Evolutionary conservation across 2,797 vertebrate species (phyloP).

Genomic region (Macroramphosus scolopax): DNA sequence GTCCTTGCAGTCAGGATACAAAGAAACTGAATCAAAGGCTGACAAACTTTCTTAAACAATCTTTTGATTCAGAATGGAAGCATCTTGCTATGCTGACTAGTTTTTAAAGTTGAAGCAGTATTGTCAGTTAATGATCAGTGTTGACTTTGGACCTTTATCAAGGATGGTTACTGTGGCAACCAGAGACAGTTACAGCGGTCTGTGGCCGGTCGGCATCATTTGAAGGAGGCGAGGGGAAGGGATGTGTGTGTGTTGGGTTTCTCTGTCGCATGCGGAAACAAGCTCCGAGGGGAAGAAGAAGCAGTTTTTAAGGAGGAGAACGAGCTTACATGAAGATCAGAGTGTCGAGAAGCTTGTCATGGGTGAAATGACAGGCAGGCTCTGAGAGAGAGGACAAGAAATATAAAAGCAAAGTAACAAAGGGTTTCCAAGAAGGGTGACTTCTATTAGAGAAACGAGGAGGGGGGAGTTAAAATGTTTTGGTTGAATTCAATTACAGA

Average conservation of each 20-base stretch:
- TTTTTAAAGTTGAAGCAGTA: slow-evolving; percentile 17
- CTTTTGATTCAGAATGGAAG: slow-evolving; percentile 5
- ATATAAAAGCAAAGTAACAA: slow-evolving; percentile 36
- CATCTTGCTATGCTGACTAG: slow-evolving; percentile 5
- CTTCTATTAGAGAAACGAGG: slow-evolving; percentile 26
- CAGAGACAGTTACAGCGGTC: slow-evolving; percentile 40
- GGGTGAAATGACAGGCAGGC: slow-evolving; percentile 32
- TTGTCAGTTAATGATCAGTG: slow-evolving; percentile 31
- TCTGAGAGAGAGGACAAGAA: slow-evolving; percentile 10
- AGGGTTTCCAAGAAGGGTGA: slow-evolving; percentile 30
- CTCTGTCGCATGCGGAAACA: slow-evolving; percentile 8
- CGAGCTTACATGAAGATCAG: slow-evolving; percentile 35
- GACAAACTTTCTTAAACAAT: too few species aligned
- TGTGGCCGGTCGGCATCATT: slow-evolving; percentile 34
- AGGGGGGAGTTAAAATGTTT: slow-evolving; percentile 41
- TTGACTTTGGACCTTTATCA: slow-evolving; percentile 34
- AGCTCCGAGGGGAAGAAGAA: slow-evolving; percentile 20
- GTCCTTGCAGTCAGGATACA: too few species aligned
- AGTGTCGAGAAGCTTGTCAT: slow-evolving; percentile 20
- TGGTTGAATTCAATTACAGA: slow-evolving; percentile 56
- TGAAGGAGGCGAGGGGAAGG: slow-evolving; percentile 14
- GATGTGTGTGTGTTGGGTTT: background rate
- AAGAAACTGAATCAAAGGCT: too few species aligned
- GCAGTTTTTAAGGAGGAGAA: slow-evolving; percentile 6
- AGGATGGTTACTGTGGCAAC: slow-evolving; percentile 54